These are phyloP conservation scores for Copsychus sechellarum DNA, from an alignment of 2,113 vertebrate species.

Conservation along the genomic window DNA sequence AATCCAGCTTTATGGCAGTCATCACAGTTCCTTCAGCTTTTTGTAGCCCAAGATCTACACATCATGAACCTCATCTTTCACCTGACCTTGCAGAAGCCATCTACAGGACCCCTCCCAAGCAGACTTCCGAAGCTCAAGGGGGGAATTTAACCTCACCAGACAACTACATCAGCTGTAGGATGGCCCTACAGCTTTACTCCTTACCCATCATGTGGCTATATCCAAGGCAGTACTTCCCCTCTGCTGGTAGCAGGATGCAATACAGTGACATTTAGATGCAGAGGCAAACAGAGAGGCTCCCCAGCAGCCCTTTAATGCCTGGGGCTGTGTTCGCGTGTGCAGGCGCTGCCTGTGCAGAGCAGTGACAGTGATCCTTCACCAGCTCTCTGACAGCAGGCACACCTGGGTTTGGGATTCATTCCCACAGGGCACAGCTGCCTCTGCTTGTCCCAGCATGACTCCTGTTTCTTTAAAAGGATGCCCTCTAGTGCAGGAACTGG, in stretches of 20 bases:
- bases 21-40: not conserved
- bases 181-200: not conserved
- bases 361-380: fast-evolving
- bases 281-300: fast-evolving
- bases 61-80: not conserved
- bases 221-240: not conserved
- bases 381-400: not conserved
- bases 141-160: not conserved
- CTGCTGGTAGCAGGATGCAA: fast-evolving
- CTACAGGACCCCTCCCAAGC: not conserved
- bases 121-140: not conserved
- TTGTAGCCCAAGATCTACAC: not conserved
- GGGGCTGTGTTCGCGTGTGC: not conserved
- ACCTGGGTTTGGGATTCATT: fast-evolving
- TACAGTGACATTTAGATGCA: fast-evolving
- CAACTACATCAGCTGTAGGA: not conserved
- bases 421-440: not conserved
- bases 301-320: fast-evolving
- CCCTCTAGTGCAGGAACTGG: not conserved
- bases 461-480: not conserved
- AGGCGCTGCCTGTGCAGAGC: fast-evolving
- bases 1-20: not conserved
- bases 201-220: not conserved
- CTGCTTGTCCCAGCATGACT: not conserved
- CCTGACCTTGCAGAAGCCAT: not conserved